Percentiles rank a stretch among this genome's conserved stretches.
phyloP scores from a whole-genome alignment of 1,140 invertebrate species.

The Zaprionus inermis region DNA sequence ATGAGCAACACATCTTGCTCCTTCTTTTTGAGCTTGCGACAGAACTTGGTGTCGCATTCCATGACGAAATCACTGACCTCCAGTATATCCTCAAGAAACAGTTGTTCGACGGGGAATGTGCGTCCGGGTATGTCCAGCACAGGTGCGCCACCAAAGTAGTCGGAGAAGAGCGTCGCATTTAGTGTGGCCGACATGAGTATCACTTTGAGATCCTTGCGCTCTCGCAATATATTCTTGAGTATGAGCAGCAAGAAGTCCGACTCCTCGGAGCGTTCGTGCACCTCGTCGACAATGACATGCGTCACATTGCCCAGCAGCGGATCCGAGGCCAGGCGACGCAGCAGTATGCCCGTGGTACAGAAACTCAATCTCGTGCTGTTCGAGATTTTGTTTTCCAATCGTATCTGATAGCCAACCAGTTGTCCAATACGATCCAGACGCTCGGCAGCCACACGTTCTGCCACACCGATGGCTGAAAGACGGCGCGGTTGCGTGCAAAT shows the following conservation, averaged over 20 bases:
- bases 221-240: conserved; percentile 89
- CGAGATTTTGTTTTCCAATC: conserved; percentile 91
- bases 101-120: conserved; percentile 92
- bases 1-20: conserved; percentile 75
- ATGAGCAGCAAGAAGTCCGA: conserved; percentile 94
- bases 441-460: conserved; percentile 95
- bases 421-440: conserved; percentile 92
- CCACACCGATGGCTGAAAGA: conserved; percentile 96
- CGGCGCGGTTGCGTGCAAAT: conserved; percentile 96
- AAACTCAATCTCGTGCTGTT: conserved; percentile 92
- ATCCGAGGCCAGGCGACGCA: conserved; percentile 92
- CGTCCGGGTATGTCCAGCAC: conserved; percentile 90
- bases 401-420: conserved; percentile 93
- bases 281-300: conserved; percentile 95
- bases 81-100: conserved; percentile 91
- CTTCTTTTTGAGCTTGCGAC: conserved; percentile 87
- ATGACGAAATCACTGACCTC: conserved; percentile 88
- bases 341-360: conserved; percentile 95
- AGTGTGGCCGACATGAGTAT: conserved; percentile 95
- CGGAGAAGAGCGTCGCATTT: conserved; percentile 91
- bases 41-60: conserved; percentile 89
- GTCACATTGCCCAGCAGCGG: conserved; percentile 89
- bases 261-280: conserved; percentile 95
- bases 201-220: conserved; percentile 90
- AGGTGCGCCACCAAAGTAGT: conserved; percentile 90